Conservation (phyloP, 2,113 vertebrate species). For the Felis chaus region DNA sequence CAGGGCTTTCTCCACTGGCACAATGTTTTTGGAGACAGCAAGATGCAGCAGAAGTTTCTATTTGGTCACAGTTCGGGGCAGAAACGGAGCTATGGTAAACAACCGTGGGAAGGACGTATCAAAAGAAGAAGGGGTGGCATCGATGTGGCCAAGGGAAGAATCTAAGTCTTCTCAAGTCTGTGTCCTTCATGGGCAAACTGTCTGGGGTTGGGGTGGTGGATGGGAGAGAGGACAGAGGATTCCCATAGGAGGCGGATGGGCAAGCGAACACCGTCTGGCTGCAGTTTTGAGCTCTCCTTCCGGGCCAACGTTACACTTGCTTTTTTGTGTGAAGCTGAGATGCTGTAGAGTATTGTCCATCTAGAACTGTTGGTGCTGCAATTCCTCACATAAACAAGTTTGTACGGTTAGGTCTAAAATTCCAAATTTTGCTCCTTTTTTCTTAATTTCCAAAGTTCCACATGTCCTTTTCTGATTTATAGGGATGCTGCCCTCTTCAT, state of each 20-base stretch:
- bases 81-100: neutral
- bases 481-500: neutral
- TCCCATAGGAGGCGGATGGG: neutral
- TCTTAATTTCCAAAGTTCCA: neutral
- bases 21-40: neutral
- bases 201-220: too few species aligned
- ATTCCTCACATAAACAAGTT: neutral
- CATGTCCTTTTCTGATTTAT: neutral
- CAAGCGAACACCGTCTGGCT: neutral
- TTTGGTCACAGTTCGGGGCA: neutral
- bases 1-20: neutral
- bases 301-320: accelerated
- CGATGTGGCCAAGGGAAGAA: neutral
- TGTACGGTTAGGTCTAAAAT: neutral
- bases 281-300: neutral
- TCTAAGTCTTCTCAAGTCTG: neutral
- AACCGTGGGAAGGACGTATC: neutral
- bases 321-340: neutral
- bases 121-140: neutral
- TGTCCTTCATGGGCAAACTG: neutral
- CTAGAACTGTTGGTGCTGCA: neutral
- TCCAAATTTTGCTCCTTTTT: neutral
- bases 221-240: too few species aligned
- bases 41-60: neutral
- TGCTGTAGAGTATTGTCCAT: neutral